Evolutionary conservation across 2,888 invertebrate species (phyloP), one percentile per base, ranked within the genome.

Genomic region (Willowsia nigromaculata): DNA sequence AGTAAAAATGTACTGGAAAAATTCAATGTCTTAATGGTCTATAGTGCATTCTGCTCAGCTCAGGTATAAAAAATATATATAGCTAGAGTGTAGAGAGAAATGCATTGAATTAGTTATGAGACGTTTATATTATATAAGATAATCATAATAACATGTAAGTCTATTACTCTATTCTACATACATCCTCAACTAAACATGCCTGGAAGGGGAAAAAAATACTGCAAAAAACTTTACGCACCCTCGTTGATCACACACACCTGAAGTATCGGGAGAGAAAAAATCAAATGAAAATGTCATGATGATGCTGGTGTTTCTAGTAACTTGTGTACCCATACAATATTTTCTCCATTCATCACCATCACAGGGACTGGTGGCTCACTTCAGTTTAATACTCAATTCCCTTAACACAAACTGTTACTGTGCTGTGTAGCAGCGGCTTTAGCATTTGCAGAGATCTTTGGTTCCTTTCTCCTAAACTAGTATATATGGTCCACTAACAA

Each of bases 141-240:
- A 22, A 1, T 18, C 5, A 1, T 53, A 6, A 37, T 37, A 9
- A 43, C 43, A 37, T 53, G n/a, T 6, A 53, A 18, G 50, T 9
- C 53, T 22, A 18, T 53, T 1, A 6, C 25, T 11, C 27, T 59
- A 25, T 27, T 27, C 43, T 13, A 43, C 43, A 43, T 43, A 13
- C 43, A 43, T 43, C 43, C 9, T 3, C 6, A 9, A 76, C 27
- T 76, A 25, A 25, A 76, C 47, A 47, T 27, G 43, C 47, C 25
- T n/a, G 30, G 1, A 68, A 37, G 7, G 40, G 37, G 0, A 9
- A 43, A 74, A 78, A 53, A 76, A 50, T 18, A 76, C 47, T 4
- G 53, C 1, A 65, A 80, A 33, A 85, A 85, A 40, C 47, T 85
- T 85, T 62, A 76, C 59, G 56, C 71, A 84, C 84, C 84, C 53